phyloP scores from a whole-genome alignment of 2,113 vertebrate species.

The Leucosticte australis region DNA sequence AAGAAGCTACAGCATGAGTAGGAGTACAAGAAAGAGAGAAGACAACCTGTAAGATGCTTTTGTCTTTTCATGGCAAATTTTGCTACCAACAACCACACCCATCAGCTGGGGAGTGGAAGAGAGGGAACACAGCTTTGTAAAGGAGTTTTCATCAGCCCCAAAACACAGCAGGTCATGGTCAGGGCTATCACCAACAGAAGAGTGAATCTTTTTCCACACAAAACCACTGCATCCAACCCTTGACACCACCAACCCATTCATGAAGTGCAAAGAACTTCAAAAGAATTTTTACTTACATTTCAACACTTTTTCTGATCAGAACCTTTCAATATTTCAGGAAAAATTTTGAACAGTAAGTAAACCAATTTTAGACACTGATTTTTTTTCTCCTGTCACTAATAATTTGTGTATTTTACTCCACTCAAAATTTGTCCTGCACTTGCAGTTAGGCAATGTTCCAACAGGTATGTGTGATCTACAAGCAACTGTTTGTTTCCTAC shows the following conservation, averaged over 20 bases:
- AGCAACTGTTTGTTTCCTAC: not conserved
- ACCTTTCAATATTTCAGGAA: not conserved
- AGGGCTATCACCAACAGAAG: not conserved
- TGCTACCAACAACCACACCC: not conserved
- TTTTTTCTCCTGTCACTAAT: not conserved
- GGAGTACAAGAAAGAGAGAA: not conserved
- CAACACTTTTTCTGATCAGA: not conserved
- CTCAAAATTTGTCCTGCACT: not conserved
- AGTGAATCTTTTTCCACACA: not conserved
- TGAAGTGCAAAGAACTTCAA: not conserved
- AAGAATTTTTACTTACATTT: not conserved
- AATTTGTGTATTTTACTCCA: not conserved
- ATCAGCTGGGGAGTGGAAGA: not conserved
- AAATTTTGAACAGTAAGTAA: rapidly evolving
- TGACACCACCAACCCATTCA: rapidly evolving
- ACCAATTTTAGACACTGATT: not conserved
- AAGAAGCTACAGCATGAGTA: not conserved
- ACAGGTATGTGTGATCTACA: not conserved
- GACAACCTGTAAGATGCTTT: not conserved
- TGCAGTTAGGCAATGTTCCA: not conserved
- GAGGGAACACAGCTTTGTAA: not conserved
- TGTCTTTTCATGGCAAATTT: not conserved
- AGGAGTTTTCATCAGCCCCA: not conserved
- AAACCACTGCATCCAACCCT: not conserved
- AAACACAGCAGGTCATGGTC: not conserved